Conservation (phyloP, 2,888 invertebrate genomes). For the Drosophila rellima region DNA sequence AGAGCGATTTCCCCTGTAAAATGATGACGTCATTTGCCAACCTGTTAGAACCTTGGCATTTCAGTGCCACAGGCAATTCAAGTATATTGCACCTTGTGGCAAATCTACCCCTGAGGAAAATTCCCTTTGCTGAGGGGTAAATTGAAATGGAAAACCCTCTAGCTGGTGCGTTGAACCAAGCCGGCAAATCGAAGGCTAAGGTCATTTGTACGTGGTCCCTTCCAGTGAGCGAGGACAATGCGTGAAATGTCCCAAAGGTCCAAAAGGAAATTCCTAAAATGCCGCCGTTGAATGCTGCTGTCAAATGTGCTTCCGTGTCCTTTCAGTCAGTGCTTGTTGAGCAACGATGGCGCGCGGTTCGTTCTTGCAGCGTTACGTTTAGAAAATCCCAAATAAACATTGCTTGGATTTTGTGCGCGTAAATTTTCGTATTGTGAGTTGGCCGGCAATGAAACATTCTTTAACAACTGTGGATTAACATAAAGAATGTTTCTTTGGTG, state of each 20-base stretch:
- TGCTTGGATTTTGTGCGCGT: conserved; percentile 33
- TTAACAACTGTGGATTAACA: conserved; percentile 74
- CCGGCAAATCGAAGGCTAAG: conserved; percentile 82
- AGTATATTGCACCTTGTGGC: background rate
- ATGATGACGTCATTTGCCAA: conserved; percentile 68
- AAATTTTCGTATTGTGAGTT: conserved; percentile 38
- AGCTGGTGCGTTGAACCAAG: conserved; percentile 68
- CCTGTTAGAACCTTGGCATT: conserved; percentile 58
- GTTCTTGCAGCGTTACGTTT: conserved; percentile 17
- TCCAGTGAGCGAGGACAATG: conserved; percentile 61
- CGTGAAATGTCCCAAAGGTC: conserved; percentile 18
- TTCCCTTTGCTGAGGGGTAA: conserved; percentile 30
- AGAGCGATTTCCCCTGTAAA: conserved; percentile 30
- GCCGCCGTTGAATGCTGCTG: conserved; percentile 48
- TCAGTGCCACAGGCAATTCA: conserved; percentile 12
- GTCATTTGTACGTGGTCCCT: conserved; percentile 70
- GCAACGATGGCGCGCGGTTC: conserved; percentile 66
- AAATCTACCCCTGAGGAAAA: conserved; percentile 32
- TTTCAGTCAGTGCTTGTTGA: conserved; percentile 57
- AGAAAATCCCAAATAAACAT: conserved; percentile 14
- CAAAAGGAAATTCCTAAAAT: conserved; percentile 48
- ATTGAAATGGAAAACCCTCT: conserved; percentile 42
- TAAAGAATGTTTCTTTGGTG: conserved; percentile 62
- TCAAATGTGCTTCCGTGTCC: conserved; percentile 21
- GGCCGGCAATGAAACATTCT: conserved; percentile 59